phyloP scores from a whole-genome alignment of 2,113 vertebrate genomes.

The Aythya baeri region DNA sequence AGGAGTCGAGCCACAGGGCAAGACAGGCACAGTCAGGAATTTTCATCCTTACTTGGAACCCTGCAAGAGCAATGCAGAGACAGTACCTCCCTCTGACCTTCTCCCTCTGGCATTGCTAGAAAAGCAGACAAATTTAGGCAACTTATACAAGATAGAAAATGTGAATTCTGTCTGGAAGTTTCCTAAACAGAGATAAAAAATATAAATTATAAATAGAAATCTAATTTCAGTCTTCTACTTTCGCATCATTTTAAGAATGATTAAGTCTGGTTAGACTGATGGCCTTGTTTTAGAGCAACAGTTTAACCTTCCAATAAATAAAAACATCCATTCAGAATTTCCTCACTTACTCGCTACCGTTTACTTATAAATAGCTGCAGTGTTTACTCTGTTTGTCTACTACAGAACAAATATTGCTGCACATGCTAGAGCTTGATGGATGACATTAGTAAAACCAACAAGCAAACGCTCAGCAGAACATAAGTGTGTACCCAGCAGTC shows the following conservation, averaged over 20 bases:
- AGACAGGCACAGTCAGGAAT: background rate
- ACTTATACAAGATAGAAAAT: background rate
- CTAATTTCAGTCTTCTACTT: background rate
- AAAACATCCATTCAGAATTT: background rate
- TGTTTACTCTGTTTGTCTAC: conserved; percentile 31
- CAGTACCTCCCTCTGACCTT: background rate
- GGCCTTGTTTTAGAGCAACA: background rate
- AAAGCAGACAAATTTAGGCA: background rate
- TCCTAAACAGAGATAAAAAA: background rate
- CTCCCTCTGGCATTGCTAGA: background rate
- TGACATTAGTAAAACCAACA: background rate
- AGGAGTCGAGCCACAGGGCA: background rate
- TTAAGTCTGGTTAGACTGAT: background rate
- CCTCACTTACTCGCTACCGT: background rate
- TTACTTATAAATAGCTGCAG: background rate
- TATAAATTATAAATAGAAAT: background rate
- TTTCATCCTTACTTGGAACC: background rate
- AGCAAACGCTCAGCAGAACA: background rate
- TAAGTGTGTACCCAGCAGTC: conserved; percentile 13
- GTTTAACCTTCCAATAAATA: background rate
- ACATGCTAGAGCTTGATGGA: background rate
- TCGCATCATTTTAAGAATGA: background rate
- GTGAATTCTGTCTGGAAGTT: background rate
- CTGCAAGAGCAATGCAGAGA: background rate
- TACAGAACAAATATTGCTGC: background rate